Conservation (phyloP, 2,113 vertebrate species). For the Thymallus thymallus region DNA sequence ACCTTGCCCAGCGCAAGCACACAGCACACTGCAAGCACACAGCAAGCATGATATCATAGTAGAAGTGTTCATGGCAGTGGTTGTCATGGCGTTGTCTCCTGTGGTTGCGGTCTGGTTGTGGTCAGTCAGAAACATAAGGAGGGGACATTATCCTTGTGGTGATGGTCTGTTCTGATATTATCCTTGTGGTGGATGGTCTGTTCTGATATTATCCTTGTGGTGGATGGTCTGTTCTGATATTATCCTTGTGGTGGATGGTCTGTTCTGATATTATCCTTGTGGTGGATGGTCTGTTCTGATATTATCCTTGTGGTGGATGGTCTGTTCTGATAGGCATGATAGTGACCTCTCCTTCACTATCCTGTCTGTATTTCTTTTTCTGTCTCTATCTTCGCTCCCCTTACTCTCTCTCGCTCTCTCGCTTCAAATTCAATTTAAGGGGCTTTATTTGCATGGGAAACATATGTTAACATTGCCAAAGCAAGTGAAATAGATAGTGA, state of each 20-base stretch:
- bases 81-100: not conserved
- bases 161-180: not conserved
- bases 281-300: too few relatives aligned
- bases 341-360: not conserved
- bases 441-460: too few relatives aligned
- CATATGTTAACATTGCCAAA: too few relatives aligned
- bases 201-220: too few relatives aligned
- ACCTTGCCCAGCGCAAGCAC: too few relatives aligned
- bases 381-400: not conserved
- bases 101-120: not conserved
- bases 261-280: too few relatives aligned
- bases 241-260: too few relatives aligned
- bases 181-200: too few relatives aligned
- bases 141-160: not conserved
- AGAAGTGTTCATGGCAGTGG: not conserved
- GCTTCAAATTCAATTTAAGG: too few relatives aligned
- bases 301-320: too few relatives aligned
- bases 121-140: not conserved
- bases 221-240: too few relatives aligned
- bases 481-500: too few relatives aligned
- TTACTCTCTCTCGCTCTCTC: not conserved
- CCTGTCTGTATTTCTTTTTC: constrained; percentile 1
- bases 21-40: not conserved
- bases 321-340: not conserved
- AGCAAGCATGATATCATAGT: not conserved